A percentile compares a stretch with the other conserved stretches of the same genome.
Evolutionary conservation across 2,113 vertebrate genomes (phyloP).

Genomic region (Mobula hypostoma): DNA sequence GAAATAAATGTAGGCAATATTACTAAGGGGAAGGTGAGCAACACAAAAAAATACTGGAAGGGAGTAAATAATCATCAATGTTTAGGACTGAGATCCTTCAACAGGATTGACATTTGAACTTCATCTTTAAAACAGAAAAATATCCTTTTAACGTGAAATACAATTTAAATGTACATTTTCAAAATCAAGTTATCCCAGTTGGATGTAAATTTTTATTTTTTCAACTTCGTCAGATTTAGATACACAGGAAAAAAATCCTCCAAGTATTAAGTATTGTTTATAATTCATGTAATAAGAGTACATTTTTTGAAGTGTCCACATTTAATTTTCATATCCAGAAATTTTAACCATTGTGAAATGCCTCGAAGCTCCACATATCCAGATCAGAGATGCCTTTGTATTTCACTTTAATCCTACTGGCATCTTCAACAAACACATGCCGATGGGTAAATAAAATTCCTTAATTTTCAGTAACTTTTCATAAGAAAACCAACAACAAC

Average conservation of each 20-base stretch:
- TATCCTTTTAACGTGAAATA: not conserved
- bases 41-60: too few relatives aligned
- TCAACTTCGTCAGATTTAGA: not conserved
- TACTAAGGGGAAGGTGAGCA: too few relatives aligned
- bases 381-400: not conserved
- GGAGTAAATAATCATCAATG: too few relatives aligned
- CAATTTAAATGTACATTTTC: not conserved
- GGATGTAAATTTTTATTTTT: not conserved
- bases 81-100: too few relatives aligned
- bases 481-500: not conserved
- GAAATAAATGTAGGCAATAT: too few relatives aligned
- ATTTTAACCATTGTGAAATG: not conserved
- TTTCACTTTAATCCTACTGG: not conserved
- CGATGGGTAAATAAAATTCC: not conserved
- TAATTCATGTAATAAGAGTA: slow-evolving; percentile 4
- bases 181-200: not conserved
- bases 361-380: not conserved
- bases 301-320: not conserved
- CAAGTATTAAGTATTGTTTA: not conserved
- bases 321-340: not conserved
- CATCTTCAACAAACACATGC: not conserved
- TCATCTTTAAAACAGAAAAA: slow-evolving; percentile 3
- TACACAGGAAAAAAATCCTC: not conserved
- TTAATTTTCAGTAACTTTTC: not conserved
- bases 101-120: not conserved